These are phyloP conservation scores for Pelecanoides urinatrix DNA, from an alignment of 2,113 vertebrate genomes.

Conservation along the genomic window DNA sequence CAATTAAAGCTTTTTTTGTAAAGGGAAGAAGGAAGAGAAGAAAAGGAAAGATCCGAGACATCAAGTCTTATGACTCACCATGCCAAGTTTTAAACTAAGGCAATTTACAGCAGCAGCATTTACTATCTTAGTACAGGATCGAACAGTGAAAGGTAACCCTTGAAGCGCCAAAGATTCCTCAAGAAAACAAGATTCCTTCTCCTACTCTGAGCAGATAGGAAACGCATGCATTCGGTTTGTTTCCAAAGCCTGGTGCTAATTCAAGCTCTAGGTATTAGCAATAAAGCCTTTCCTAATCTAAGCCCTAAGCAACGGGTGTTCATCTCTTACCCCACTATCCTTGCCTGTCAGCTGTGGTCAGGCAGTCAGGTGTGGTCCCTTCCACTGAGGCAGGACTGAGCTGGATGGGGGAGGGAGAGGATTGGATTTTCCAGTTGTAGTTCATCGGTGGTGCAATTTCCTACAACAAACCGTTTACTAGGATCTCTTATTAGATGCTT, in stretches of 20 bases:
- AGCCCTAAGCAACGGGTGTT: neutral
- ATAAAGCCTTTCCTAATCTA: constrained; percentile 4
- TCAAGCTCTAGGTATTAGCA: constrained; percentile 18
- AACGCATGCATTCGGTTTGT: neutral
- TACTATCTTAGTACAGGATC: neutral
- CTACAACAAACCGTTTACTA: neutral
- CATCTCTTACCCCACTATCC: neutral
- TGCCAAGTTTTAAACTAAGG: neutral
- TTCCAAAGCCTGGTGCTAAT: constrained; percentile 26
- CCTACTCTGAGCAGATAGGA: neutral
- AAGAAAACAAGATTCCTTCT: neutral
- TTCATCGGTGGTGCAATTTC: neutral
- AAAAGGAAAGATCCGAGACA: neutral
- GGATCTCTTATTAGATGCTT: neutral
- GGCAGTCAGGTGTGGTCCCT: neutral
- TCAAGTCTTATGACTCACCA: neutral
- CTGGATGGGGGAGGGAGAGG: neutral
- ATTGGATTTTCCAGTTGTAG: neutral
- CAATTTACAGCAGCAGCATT: neutral
- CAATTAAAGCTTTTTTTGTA: neutral
- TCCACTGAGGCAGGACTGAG: neutral
- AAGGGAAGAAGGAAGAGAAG: neutral
- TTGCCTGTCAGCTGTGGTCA: neutral
- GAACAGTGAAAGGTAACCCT: neutral
- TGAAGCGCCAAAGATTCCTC: neutral